Conservation (phyloP, 1,140 invertebrate species). For the Sesamia nonagrioides region DNA sequence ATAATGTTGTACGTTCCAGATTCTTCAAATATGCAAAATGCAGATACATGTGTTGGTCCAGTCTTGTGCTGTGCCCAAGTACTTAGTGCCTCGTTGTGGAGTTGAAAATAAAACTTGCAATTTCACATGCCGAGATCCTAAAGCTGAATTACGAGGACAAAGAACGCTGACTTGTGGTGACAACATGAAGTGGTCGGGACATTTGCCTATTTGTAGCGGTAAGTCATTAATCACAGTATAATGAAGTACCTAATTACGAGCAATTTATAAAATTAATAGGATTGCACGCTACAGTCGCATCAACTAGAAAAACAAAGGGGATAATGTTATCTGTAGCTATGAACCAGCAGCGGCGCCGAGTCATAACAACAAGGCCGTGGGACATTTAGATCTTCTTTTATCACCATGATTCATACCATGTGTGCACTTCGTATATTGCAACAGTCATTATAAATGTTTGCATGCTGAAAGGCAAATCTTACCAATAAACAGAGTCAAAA, state of each 20-base stretch:
- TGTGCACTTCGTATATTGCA: slow-evolving; percentile 16
- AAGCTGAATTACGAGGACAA: slow-evolving; percentile 63
- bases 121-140: slow-evolving; percentile 70
- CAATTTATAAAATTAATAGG: slow-evolving; percentile 21
- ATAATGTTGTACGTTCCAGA: slow-evolving; percentile 61
- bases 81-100: slow-evolving; percentile 67
- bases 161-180: slow-evolving; percentile 61
- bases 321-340: background rate
- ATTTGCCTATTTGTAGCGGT: slow-evolving; percentile 74
- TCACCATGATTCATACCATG: slow-evolving; percentile 26
- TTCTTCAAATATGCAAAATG: slow-evolving; percentile 70
- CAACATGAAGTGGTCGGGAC: slow-evolving; percentile 69
- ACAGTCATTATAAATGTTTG: background rate
- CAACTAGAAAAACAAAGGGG: slow-evolving; percentile 25
- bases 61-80: slow-evolving; percentile 67
- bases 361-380: slow-evolving; percentile 12
- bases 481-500: slow-evolving; percentile 1
- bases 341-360: background rate
- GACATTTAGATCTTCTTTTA: slow-evolving; percentile 14
- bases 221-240: slow-evolving; percentile 2
- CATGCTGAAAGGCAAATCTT: background rate
- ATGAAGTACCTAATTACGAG: background rate
- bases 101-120: slow-evolving; percentile 63
- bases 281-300: slow-evolving; percentile 7
- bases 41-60: slow-evolving; percentile 74